phyloP scores from a whole-genome alignment of 2,797 vertebrate species.

The Clarias laeviceps region DNA sequence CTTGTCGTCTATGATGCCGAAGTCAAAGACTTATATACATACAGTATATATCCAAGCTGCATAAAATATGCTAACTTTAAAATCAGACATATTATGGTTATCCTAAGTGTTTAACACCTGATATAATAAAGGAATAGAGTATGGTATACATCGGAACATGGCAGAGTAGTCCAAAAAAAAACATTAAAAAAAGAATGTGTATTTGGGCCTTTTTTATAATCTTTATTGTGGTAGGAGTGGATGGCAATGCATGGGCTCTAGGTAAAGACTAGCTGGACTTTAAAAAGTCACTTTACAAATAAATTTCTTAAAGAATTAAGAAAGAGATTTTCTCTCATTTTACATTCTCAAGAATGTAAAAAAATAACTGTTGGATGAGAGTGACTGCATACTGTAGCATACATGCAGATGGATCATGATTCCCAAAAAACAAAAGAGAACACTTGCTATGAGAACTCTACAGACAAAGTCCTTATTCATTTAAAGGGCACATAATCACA shows the following conservation, averaged over 20 bases:
- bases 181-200: not conserved
- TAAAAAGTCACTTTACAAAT: no score
- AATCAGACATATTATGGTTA: no score
- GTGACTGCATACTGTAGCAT: not conserved
- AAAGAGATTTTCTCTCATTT: no score
- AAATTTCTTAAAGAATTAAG: no score
- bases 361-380: no score
- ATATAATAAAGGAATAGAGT: not conserved
- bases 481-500: not conserved
- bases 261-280: not conserved
- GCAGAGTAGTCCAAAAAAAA: not conserved
- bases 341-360: not conserved
- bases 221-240: not conserved
- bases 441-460: not conserved
- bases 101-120: not conserved
- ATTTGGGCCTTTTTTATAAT: not conserved
- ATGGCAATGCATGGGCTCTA: no score
- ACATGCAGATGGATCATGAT: not conserved
- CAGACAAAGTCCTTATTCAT: conserved; percentile 7
- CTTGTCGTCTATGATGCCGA: not conserved
- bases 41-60: not conserved
- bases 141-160: not conserved
- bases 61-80: not conserved
- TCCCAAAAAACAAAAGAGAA: not conserved
- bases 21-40: not conserved